These are phyloP conservation scores for Ceyx margarethae DNA, from an alignment of 2,113 vertebrate genomes.

Conservation along the genomic window DNA sequence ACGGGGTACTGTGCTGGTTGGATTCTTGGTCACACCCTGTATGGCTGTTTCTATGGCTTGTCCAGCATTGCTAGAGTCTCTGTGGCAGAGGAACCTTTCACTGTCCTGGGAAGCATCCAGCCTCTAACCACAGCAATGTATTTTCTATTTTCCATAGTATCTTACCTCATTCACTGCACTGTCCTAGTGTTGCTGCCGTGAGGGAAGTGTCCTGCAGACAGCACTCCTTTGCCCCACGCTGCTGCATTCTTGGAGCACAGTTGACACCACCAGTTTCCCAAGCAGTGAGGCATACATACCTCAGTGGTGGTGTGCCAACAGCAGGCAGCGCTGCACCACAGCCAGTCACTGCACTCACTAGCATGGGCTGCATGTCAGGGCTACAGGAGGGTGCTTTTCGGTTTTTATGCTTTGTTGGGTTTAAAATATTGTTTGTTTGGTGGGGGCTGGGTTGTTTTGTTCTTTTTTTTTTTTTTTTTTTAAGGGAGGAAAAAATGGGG, in stretches of 20 bases:
- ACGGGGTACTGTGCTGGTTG: too few relatives aligned
- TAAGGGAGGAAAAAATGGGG: not conserved
- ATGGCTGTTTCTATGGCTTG: too few relatives aligned
- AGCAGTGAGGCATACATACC: not conserved
- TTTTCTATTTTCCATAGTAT: conserved; percentile 10
- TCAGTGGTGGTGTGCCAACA: not conserved
- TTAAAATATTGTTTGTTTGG: too few relatives aligned
- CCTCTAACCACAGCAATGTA: not conserved
- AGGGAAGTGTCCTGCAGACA: not conserved
- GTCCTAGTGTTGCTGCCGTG: not conserved
- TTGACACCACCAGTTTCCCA: not conserved
- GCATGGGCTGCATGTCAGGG: not conserved
- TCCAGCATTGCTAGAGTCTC: too few relatives aligned
- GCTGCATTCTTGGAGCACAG: not conserved
- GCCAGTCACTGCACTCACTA: not conserved
- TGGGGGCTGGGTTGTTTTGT: too few relatives aligned
- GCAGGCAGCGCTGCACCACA: not conserved
- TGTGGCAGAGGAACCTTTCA: too few relatives aligned
- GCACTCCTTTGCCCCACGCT: not conserved
- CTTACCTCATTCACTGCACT: not conserved
- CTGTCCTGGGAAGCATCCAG: too few relatives aligned
- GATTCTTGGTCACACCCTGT: too few relatives aligned
- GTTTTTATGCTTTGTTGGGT: not conserved
- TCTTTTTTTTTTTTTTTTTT: too few relatives aligned
- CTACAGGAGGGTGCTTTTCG: not conserved